phyloP scores from a whole-genome alignment of 2,888 invertebrate species.

The Metacarcinus magister region DNA sequence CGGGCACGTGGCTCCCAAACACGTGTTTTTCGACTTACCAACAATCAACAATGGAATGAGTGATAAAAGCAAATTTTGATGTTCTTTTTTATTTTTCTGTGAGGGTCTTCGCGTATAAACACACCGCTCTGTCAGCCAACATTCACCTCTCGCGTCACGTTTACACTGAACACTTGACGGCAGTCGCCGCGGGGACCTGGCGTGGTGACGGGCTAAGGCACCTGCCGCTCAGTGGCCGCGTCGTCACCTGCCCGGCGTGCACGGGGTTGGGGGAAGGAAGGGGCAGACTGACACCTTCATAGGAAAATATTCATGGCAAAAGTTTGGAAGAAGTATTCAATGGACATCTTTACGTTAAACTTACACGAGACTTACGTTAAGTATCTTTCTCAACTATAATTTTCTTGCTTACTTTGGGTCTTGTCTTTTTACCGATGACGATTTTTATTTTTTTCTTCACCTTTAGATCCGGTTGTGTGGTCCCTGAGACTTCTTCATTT shows the following conservation, averaged over 20 bases:
- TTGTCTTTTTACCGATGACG: constrained; percentile 81
- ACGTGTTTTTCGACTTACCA: neutral
- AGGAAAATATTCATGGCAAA: neutral
- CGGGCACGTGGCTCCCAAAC: neutral
- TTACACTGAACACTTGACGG: constrained; percentile 31
- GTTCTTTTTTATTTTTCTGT: neutral
- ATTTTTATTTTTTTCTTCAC: constrained; percentile 82
- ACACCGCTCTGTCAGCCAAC: constrained; percentile 37
- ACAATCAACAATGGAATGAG: neutral
- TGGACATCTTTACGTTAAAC: neutral
- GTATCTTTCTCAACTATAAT: constrained; percentile 62
- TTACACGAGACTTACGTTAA: neutral
- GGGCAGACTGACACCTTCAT: neutral
- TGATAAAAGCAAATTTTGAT: neutral
- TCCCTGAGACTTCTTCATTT: constrained; percentile 59
- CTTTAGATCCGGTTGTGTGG: constrained; percentile 68
- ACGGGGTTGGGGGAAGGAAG: neutral
- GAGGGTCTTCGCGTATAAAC: constrained; percentile 37
- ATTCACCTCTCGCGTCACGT: constrained; percentile 46
- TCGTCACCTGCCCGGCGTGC: neutral
- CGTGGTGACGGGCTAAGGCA: constrained; percentile 19
- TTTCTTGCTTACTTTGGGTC: constrained; percentile 69
- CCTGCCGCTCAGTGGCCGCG: neutral
- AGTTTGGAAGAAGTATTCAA: constrained; percentile 18
- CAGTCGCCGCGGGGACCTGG: constrained; percentile 6